phyloP scores from a whole-genome alignment of 2,888 invertebrate genomes.

The Campaea margaritaria region DNA sequence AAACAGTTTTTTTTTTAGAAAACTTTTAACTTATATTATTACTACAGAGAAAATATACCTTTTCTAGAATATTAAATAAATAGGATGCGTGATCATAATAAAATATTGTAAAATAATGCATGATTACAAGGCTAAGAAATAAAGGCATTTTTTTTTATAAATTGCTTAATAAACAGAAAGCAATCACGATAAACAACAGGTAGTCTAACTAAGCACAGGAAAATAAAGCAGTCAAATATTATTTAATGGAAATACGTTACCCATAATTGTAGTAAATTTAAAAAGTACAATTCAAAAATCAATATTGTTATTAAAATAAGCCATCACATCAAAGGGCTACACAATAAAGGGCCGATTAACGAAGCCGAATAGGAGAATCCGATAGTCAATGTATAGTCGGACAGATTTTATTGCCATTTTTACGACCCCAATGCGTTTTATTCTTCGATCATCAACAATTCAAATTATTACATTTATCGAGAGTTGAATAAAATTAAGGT shows the following conservation, averaged over 20 bases:
- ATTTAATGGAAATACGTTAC: slow-evolving; percentile 13
- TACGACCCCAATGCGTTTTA: slow-evolving; percentile 31
- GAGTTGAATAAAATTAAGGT: slow-evolving; percentile 35
- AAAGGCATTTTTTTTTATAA: no score
- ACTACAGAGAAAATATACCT: slow-evolving; percentile 1
- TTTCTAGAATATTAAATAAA: slow-evolving; percentile 4
- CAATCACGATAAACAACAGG: slow-evolving; percentile 11
- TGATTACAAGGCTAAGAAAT: not conserved
- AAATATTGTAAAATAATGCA: not conserved
- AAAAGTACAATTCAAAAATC: slow-evolving; percentile 2
- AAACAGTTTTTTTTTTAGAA: slow-evolving; percentile 14
- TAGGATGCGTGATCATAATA: slow-evolving; percentile 1
- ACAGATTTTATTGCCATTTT: slow-evolving; percentile 36
- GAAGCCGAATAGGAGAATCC: slow-evolving; percentile 27
- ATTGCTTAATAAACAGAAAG: no score
- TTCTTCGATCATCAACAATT: slow-evolving; percentile 31
- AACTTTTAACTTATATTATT: slow-evolving; percentile 4
- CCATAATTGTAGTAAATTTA: slow-evolving; percentile 17
- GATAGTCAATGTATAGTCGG: slow-evolving; percentile 19
- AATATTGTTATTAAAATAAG: slow-evolving; percentile 27
- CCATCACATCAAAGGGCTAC: slow-evolving; percentile 17
- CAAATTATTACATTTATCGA: slow-evolving; percentile 30
- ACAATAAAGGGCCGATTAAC: slow-evolving; percentile 32
- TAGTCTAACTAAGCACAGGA: slow-evolving; percentile 4
- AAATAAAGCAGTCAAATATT: slow-evolving; percentile 12